Percentiles rank a stretch among this genome's conserved stretches.
These are phyloP conservation scores for Priocnemis perturbator DNA, from an alignment of 2,888 invertebrate species.

Conservation along the genomic window DNA sequence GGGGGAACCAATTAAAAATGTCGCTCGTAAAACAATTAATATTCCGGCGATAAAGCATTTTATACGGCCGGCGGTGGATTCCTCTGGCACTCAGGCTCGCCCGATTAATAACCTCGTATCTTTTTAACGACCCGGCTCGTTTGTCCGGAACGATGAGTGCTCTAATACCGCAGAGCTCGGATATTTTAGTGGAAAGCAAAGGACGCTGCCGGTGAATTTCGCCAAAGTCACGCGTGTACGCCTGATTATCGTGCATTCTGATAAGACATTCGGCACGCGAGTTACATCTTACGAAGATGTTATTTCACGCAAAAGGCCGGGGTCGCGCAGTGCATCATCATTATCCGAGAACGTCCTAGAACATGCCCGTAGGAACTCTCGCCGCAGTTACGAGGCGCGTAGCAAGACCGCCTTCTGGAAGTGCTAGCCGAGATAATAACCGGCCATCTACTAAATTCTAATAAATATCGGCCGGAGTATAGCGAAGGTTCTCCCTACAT, in stretches of 20 bases:
- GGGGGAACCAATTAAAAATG: slow-evolving; percentile 45
- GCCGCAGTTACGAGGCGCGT: slow-evolving; percentile 55
- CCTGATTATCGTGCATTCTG: too few relatives aligned
- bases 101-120: slow-evolving; percentile 42
- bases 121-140: slow-evolving; percentile 25
- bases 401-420: slow-evolving; percentile 46
- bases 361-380: slow-evolving; percentile 56
- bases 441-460: slow-evolving; percentile 63
- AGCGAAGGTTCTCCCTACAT: slow-evolving; percentile 27
- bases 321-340: slow-evolving; percentile 66
- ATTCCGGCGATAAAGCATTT: slow-evolving; percentile 22
- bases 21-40: slow-evolving; percentile 38
- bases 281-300: not conserved
- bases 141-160: slow-evolving; percentile 12
- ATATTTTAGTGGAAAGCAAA: not conserved
- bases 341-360: slow-evolving; percentile 68
- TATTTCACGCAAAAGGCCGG: slow-evolving; percentile 46
- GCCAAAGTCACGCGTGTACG: too few relatives aligned
- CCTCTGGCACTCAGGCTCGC: slow-evolving; percentile 7
- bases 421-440: slow-evolving; percentile 50
- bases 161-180: slow-evolving; percentile 5
- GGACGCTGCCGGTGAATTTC: too few relatives aligned
- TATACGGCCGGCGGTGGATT: slow-evolving; percentile 6
- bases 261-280: too few relatives aligned
- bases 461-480: slow-evolving; percentile 61